These are phyloP conservation scores for Leucoptera coffeella DNA, from an alignment of 2,888 invertebrate species.

Conservation along the genomic window DNA sequence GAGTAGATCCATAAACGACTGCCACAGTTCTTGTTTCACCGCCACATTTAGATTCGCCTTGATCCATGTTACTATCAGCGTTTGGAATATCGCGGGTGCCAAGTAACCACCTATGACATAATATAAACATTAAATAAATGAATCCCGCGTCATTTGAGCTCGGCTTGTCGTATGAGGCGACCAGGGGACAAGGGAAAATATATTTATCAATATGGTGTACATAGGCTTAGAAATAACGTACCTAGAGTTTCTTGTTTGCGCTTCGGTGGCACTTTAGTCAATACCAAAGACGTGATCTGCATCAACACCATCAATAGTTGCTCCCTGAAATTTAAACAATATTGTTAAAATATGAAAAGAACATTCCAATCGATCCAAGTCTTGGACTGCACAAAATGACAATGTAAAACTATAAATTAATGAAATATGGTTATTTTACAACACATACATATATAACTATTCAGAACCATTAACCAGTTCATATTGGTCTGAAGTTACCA, in stretches of 20 bases:
- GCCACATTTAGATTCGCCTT: conserved; percentile 93
- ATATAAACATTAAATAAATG: too few relatives aligned
- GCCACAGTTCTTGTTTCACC: conserved; percentile 86
- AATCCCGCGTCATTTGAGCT: too few relatives aligned
- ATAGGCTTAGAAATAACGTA: conserved; percentile 13
- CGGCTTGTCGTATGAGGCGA: too few relatives aligned
- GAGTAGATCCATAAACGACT: conserved; percentile 82
- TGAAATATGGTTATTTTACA: too few relatives aligned
- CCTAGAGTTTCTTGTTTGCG: conserved; percentile 69
- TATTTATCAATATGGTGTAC: background rate
- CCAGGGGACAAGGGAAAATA: background rate
- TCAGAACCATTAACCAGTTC: too few relatives aligned
- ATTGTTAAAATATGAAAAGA: conserved; percentile 1
- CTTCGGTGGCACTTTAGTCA: conserved; percentile 72
- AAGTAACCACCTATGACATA: conserved; percentile 66
- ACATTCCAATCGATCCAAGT: too few relatives aligned
- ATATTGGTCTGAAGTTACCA: too few relatives aligned
- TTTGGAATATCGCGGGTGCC: conserved; percentile 85
- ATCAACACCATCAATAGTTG: conserved; percentile 79
- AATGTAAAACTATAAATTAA: too few relatives aligned
- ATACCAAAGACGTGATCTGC: conserved; percentile 85
- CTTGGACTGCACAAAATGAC: too few relatives aligned
- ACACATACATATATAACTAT: too few relatives aligned
- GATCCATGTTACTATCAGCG: conserved; percentile 96
- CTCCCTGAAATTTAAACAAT: conserved; percentile 55